Evolutionary conservation across 2,797 vertebrate species (phyloP).

Genomic region (Brachymystax lenok): DNA sequence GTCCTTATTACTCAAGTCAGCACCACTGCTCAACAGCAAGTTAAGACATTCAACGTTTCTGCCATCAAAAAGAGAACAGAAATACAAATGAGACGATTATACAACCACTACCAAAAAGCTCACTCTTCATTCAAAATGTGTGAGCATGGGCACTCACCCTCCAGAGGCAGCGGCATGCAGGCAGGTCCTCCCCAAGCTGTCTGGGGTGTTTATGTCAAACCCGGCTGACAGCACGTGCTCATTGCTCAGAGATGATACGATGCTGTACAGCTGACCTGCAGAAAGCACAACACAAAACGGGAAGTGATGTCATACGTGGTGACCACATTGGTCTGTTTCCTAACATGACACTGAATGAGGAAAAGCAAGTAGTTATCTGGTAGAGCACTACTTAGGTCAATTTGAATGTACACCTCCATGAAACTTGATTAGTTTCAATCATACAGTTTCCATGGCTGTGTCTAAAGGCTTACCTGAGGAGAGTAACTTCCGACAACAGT

Average conservation of each 20-base stretch:
- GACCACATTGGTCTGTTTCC: not conserved
- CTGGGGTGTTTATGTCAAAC: slow-evolving; percentile 87
- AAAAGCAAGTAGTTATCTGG: not conserved
- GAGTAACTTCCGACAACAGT: slow-evolving; percentile 89
- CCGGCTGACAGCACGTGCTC: slow-evolving; percentile 85
- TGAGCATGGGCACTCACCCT: slow-evolving; percentile 68
- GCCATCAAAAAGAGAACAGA: slow-evolving; percentile 15
- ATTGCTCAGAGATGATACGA: slow-evolving; percentile 86
- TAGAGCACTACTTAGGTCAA: not conserved
- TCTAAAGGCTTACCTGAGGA: slow-evolving; percentile 78
- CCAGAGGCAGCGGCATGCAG: slow-evolving; percentile 88
- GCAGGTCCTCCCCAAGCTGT: slow-evolving; percentile 85
- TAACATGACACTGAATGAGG: not conserved
- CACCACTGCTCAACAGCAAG: slow-evolving; percentile 85
- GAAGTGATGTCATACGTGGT: not conserved
- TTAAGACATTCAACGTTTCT: slow-evolving; percentile 90
- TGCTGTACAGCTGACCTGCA: slow-evolving; percentile 90
- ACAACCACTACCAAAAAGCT: not conserved
- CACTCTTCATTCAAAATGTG: not conserved
- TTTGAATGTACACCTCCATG: not conserved
- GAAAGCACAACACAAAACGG: not conserved
- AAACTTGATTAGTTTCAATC: not conserved
- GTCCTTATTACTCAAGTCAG: slow-evolving; percentile 82
- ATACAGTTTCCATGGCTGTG: not conserved
- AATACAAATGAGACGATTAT: not conserved